Evolutionary conservation across 2,797 vertebrate species (phyloP), one percentile per base, ranked within the genome.

Genomic region (Phataginus tricuspis): DNA sequence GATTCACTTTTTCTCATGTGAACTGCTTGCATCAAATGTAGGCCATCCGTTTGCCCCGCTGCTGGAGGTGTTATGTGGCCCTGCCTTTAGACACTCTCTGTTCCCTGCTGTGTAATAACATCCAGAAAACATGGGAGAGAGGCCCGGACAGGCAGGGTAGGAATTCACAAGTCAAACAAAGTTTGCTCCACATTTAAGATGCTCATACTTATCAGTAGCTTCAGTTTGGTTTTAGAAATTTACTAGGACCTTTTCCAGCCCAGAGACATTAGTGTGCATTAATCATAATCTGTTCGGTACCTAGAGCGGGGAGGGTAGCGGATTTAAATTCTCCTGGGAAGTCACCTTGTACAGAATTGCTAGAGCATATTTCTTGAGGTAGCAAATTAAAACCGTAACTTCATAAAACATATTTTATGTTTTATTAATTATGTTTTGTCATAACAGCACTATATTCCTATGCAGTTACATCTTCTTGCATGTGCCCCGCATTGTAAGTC

Each of bases 351-450:
- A 23, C 90, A 77, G 29, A 96, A 27, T 34, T 91, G 55, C 68
- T 77, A 75, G 83, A 89, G 92, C 86, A 3, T 96, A 86, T 78
- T 96, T 97, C 91, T 97, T 96, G 86, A 94, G 63, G 63, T 92
- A 93, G 71, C 90, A 98, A 95, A 96, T 98, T 94, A 91, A 96
- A 96, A 94, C 91, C 82, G 71, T 96, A 86, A 90, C 90, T 96
- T 96, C 45, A 37, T 77, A 89, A 96, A 95, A 94, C 0, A 0
- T 0, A 0, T 95, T 97, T 75, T 31, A 74, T 95, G 19, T 97
- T 96, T 97, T 97, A 95, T 90, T 85, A 45, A 96, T 97, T 97
- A 87, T 55, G 27, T 93, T 91, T 96, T 94, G 79, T 96, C 49
- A 1, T 89, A 95, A 91, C 87, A 97, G 57, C 71, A 34, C 97